Base-by-base conservation (phyloP, 2,888 invertebrate genomes). In the Kryphioiulus occultus region DNA sequence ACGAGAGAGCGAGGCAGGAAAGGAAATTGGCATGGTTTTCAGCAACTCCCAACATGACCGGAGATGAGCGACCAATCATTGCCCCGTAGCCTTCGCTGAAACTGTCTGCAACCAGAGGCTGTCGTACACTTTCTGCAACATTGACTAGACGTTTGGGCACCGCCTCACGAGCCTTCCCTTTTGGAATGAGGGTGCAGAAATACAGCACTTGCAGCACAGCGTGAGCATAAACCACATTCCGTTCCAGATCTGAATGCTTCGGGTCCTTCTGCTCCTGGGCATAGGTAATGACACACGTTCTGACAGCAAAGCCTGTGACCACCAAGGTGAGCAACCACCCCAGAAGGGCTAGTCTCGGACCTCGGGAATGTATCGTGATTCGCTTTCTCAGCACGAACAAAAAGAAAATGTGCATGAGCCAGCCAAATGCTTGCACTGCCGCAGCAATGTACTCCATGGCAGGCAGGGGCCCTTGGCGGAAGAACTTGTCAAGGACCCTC, bases 1-100 rank as follows among this genome's bases (percentile, higher is more conserved):
- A 98, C 89, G 94, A 93, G 91, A 98, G 97, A 35, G 95, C 92
- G n/a, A 98, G 92, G 91, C 94, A 95, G 0, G 97, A 96, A 1
- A 95, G 90, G 91, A 93, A 94, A 87, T 94, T 94, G 19, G 93
- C 93, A 89, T 95, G 94, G 92, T 97, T 96, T 94, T 97, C 95
- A 1, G 97, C 97, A 87, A 95, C 94, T 0, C 97, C 97, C 89
- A 97, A 96, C 94, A 17, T 93, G 92, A 47, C 89, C 90, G 88
- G 53, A 89, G 87, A 53, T 87, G 89, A 4, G 89, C 90, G 85
- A 90, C 89, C 32, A 88, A 35, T 42, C 12, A 59, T 35, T 10
- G 42, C 86, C 9, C 35, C 78, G 26, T 88, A 86, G 35, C 88
- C 86, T n/a, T 59, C 53, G 32, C 78, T 85, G 22, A 82, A 86